These are phyloP conservation scores for Paragorgia papillata DNA, from an alignment of 92 coral and sea anemone genomes.

Conservation along the genomic window DNA sequence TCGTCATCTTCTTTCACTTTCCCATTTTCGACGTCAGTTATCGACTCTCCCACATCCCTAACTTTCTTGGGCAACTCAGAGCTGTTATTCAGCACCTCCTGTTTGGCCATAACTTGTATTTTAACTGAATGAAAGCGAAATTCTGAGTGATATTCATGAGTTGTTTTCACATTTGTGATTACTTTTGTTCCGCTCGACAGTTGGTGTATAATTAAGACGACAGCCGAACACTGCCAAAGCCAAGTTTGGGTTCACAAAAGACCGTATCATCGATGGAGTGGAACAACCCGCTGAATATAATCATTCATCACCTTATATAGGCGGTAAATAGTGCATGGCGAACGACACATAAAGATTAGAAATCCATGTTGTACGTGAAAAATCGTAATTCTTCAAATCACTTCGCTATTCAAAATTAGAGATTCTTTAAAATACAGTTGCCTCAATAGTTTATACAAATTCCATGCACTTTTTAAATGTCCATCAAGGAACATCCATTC, in stretches of 20 bases:
- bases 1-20: neutral
- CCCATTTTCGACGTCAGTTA: neutral
- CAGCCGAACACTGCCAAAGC: neutral
- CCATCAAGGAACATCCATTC: too few relatives aligned
- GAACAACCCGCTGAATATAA: too few relatives aligned
- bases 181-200: slow-evolving; percentile 26
- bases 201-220: neutral
- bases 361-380: too few relatives aligned
- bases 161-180: slow-evolving; percentile 4
- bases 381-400: too few relatives aligned
- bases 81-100: neutral
- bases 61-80: neutral
- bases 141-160: slow-evolving; percentile 5
- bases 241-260: neutral
- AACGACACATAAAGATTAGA: too few relatives aligned
- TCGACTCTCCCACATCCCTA: neutral
- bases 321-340: too few relatives aligned
- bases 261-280: neutral
- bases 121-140: neutral
- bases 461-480: too few relatives aligned
- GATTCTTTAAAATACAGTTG: too few relatives aligned
- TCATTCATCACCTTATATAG: too few relatives aligned
- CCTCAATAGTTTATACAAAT: too few relatives aligned
- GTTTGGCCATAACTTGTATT: neutral
- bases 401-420: too few relatives aligned